These are phyloP conservation scores for Melangyna quadrimaculata DNA, from an alignment of 2,888 invertebrate genomes.

Conservation along the genomic window DNA sequence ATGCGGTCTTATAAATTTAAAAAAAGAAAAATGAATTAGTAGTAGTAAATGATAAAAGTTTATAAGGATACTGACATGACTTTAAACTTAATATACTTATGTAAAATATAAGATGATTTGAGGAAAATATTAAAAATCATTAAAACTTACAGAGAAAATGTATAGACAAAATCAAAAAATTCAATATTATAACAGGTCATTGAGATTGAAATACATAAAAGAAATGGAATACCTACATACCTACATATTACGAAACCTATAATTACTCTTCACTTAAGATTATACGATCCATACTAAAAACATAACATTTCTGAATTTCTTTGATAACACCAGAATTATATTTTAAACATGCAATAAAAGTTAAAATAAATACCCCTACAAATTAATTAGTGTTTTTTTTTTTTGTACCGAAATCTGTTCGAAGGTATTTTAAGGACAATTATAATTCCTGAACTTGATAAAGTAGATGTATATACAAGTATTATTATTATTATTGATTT, in stretches of 20 bases:
- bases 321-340: constrained; percentile 8
- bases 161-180: constrained; percentile 43
- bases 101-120: constrained; percentile 57
- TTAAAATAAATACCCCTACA: not conserved
- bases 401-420: not conserved
- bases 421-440: too few species aligned
- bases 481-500: too few species aligned
- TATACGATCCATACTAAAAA: constrained; percentile 51
- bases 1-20: constrained; percentile 50
- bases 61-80: constrained; percentile 45
- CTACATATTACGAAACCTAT: constrained; percentile 45
- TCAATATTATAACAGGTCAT: constrained; percentile 51
- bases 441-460: too few species aligned
- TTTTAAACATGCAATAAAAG: not conserved
- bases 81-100: constrained; percentile 29
- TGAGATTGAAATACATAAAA: constrained; percentile 34
- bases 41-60: constrained; percentile 64
- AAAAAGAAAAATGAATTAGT: constrained; percentile 69
- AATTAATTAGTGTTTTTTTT: not conserved
- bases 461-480: too few species aligned
- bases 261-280: constrained; percentile 56
- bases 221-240: constrained; percentile 40
- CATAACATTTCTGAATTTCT: constrained; percentile 18
- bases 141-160: constrained; percentile 36
- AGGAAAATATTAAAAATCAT: constrained; percentile 72